Evolutionary conservation across 2,797 vertebrate species (phyloP).

Genomic region (Brachyrhaphis roseni): DNA sequence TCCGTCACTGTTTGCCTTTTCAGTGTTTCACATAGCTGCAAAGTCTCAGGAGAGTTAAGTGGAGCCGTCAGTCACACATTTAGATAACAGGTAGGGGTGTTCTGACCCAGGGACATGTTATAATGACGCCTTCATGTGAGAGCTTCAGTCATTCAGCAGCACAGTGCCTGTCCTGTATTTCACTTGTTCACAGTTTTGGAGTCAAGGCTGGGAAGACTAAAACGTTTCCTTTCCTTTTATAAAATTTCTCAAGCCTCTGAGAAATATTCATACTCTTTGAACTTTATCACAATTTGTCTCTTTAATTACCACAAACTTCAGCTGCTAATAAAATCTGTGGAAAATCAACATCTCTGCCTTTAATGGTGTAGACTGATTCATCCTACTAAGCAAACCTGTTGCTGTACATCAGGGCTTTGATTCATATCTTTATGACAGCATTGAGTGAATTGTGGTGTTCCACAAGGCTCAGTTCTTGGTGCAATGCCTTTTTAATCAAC

Average conservation of each 20-base stretch:
- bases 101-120: slow-evolving; percentile 52
- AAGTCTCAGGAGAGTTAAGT: slow-evolving; percentile 41
- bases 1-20: neutral
- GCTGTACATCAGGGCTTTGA: neutral
- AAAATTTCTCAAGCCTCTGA: neutral
- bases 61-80: slow-evolving; percentile 41
- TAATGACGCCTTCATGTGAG: slow-evolving; percentile 45
- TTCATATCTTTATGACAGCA: neutral
- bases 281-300: neutral
- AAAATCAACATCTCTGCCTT: neutral
- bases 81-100: slow-evolving; percentile 12
- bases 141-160: slow-evolving; percentile 24
- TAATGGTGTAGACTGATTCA: neutral
- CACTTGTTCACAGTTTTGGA: neutral
- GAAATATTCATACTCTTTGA: neutral
- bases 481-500: neutral
- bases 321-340: neutral
- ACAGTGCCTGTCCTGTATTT: neutral
- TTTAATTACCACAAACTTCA: neutral
- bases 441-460: neutral
- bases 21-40: neutral
- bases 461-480: neutral
- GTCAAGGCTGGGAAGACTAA: neutral
- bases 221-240: neutral
- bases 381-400: neutral